Conservation (phyloP, 2,888 invertebrate genomes). For the Fragum fragum region DNA sequence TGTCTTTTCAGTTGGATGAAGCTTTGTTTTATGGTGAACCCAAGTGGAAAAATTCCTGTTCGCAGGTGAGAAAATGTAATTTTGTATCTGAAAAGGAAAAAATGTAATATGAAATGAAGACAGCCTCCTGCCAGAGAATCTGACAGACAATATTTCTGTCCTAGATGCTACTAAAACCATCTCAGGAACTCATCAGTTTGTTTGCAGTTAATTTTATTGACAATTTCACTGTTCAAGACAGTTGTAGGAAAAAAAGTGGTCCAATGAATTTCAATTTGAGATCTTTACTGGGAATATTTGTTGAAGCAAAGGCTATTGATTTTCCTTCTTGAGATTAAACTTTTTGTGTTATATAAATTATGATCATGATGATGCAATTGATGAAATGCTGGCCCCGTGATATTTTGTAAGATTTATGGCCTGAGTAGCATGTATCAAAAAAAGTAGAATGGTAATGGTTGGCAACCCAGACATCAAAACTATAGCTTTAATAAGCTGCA, state of each 20-base stretch:
- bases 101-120: no score
- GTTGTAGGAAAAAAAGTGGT: not conserved
- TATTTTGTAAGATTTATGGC: no score
- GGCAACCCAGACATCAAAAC: no score
- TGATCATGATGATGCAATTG: no score
- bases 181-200: conserved; percentile 3
- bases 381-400: no score
- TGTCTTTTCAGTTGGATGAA: conserved; percentile 97
- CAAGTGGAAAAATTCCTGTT: conserved; percentile 98
- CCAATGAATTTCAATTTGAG: conserved; percentile 6
- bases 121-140: no score
- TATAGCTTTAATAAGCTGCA: no score
- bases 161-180: not conserved
- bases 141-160: not conserved
- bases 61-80: conserved; percentile 89
- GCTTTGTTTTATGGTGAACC: conserved; percentile 96
- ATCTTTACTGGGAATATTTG: not conserved
- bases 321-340: conserved; percentile 1
- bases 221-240: not conserved
- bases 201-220: conserved; percentile 3
- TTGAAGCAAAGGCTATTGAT: conserved; percentile 1
- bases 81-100: no score
- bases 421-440: no score
- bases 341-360: no score
- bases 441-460: no score